A percentile compares a stretch with the other conserved stretches of the same genome.
These are phyloP conservation scores for Solenopsis fugax DNA, from an alignment of 1,140 invertebrate genomes.

Conservation along the genomic window DNA sequence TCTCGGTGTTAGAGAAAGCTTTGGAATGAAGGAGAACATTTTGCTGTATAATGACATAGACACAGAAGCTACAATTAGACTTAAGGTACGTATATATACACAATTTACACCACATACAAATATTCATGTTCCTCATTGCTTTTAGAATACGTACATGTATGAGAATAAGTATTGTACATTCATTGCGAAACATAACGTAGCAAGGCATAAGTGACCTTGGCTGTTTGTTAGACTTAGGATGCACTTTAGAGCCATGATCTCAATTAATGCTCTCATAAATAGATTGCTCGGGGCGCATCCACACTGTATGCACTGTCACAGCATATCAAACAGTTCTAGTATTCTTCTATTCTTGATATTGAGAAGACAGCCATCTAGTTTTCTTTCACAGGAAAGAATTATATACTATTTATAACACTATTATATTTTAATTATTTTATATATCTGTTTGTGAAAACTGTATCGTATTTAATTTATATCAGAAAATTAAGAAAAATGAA, in stretches of 20 bases:
- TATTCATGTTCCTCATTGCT: constrained; percentile 4
- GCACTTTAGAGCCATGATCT: constrained; percentile 51
- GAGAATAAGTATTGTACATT: background rate
- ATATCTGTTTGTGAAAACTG: background rate
- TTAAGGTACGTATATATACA: constrained; percentile 89
- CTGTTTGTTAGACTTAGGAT: constrained; percentile 63
- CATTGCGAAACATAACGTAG: background rate
- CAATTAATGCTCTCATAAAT: constrained; percentile 73
- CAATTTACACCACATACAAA: constrained; percentile 19
- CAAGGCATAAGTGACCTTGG: constrained; percentile 59
- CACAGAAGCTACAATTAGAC: constrained; percentile 93
- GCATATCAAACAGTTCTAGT: constrained; percentile 5
- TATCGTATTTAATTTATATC: background rate
- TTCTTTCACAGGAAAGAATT: background rate
- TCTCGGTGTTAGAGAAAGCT: constrained; percentile 98
- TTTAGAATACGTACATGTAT: background rate
- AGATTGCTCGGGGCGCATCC: constrained; percentile 27
- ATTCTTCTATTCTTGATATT: background rate
- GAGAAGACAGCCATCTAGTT: background rate
- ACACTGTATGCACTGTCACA: background rate
- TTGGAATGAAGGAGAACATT: constrained; percentile 99
- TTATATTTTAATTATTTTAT: constrained; percentile 9
- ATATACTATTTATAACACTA: constrained; percentile 2
- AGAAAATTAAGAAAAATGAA: background rate
- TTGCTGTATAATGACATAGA: constrained; percentile 96